phyloP scores from a whole-genome alignment of 2,797 vertebrate genomes.

The Miichthys miiuy region DNA sequence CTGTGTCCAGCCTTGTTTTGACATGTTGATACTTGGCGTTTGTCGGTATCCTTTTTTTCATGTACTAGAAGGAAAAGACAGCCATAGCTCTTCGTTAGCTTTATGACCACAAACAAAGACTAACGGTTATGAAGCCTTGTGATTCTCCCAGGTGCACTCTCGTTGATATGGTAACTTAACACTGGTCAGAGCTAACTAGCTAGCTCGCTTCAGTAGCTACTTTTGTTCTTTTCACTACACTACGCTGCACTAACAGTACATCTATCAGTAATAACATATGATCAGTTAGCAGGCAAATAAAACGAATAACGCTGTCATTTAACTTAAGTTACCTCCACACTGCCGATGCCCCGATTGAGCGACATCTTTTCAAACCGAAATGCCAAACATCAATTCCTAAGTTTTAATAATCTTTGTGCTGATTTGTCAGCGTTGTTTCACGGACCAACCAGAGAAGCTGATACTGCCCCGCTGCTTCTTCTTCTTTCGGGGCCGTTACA shows the following conservation, averaged over 20 bases:
- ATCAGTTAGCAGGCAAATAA: neutral
- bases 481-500: neutral
- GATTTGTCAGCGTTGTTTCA: slow-evolving; percentile 51
- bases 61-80: slow-evolving; percentile 80
- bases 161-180: slow-evolving; percentile 58
- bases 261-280: too few species aligned
- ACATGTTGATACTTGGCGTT: slow-evolving; percentile 92
- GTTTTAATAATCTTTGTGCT: slow-evolving; percentile 51
- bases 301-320: neutral
- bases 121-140: too few species aligned
- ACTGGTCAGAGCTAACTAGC: slow-evolving; percentile 44
- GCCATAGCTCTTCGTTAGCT: accelerated
- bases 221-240: neutral
- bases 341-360: slow-evolving; percentile 83
- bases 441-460: slow-evolving; percentile 68
- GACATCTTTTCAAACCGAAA: slow-evolving; percentile 85
- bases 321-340: slow-evolving; percentile 79
- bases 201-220: slow-evolving; percentile 26
- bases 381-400: slow-evolving; percentile 27
- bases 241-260: neutral
- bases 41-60: slow-evolving; percentile 90
- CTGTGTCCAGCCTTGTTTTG: slow-evolving; percentile 92
- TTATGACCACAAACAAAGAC: neutral
- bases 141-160: slow-evolving; percentile 16
- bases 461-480: slow-evolving; percentile 24